Percentiles rank a stretch among this genome's conserved stretches.
Conservation (phyloP, 2,113 vertebrate species). For the Pelusios castaneus region DNA sequence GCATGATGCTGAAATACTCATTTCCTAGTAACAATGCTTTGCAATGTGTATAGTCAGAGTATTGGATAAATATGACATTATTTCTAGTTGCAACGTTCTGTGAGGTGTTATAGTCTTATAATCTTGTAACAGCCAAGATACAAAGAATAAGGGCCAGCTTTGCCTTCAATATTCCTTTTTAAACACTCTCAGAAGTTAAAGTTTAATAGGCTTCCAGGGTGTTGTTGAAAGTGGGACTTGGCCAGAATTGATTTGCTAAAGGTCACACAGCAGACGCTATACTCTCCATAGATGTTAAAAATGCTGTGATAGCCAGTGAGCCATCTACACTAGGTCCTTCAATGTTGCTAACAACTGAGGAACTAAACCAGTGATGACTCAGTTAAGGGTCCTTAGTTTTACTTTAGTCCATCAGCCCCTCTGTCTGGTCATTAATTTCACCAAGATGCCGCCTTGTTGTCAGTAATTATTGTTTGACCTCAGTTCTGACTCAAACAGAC, state of each 20-base stretch:
- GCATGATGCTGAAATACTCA: not conserved
- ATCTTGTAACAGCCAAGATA: not conserved
- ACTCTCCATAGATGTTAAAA: not conserved
- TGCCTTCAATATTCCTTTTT: not conserved
- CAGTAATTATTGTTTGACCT: not conserved
- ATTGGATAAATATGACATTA: not conserved
- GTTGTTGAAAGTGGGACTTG: not conserved
- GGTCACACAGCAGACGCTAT: no score
- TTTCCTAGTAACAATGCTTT: not conserved
- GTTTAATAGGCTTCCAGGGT: not conserved
- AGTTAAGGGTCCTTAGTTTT: not conserved
- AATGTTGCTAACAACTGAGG: not conserved
- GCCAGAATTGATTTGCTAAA: not conserved
- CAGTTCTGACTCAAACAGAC: not conserved
- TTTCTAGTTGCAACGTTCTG: not conserved
- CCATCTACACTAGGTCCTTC: not conserved
- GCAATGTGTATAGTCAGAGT: not conserved
- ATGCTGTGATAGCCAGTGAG: not conserved
- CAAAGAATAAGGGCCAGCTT: not conserved
- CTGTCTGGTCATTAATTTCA: not conserved
- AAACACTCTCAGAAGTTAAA: not conserved
- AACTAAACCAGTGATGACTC: not conserved
- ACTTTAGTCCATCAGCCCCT: not conserved
- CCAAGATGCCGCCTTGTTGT: not conserved
- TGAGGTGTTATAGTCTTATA: not conserved